phyloP scores from a whole-genome alignment of 2,888 invertebrate genomes.

The Adelphocoris suturalis region DNA sequence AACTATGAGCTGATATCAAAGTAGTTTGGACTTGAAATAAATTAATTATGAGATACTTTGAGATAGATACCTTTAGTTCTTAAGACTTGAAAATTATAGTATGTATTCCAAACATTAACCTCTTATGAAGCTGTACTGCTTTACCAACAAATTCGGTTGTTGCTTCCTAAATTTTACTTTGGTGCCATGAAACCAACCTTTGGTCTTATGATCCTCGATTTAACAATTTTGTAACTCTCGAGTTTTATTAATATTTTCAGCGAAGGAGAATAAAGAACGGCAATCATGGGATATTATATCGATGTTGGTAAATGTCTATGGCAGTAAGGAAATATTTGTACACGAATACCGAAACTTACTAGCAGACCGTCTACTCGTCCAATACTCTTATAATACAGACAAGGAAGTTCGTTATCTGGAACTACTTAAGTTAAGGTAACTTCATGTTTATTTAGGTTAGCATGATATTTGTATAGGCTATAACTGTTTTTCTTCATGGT shows the following conservation, averaged over 20 bases:
- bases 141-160: too few species aligned
- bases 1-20: too few species aligned
- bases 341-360: slow-evolving; percentile 97
- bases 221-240: neutral
- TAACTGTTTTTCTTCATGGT: too few species aligned
- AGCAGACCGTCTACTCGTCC: slow-evolving; percentile 92
- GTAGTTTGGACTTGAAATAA: too few species aligned
- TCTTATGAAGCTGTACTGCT: too few species aligned
- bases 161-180: too few species aligned
- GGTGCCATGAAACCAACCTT: neutral
- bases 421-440: slow-evolving; percentile 87
- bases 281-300: slow-evolving; percentile 95
- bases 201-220: neutral
- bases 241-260: slow-evolving; percentile 77
- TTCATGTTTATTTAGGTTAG: neutral
- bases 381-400: slow-evolving; percentile 92
- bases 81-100: too few species aligned
- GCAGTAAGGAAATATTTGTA: slow-evolving; percentile 98
- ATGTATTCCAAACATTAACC: too few species aligned
- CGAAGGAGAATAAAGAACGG: slow-evolving; percentile 81
- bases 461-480: too few species aligned
- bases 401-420: slow-evolving; percentile 96
- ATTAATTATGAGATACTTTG: too few species aligned
- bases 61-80: too few species aligned
- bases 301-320: slow-evolving; percentile 98